Conservation (phyloP, 2,888 invertebrate genomes). For the Venusia cambrica region DNA sequence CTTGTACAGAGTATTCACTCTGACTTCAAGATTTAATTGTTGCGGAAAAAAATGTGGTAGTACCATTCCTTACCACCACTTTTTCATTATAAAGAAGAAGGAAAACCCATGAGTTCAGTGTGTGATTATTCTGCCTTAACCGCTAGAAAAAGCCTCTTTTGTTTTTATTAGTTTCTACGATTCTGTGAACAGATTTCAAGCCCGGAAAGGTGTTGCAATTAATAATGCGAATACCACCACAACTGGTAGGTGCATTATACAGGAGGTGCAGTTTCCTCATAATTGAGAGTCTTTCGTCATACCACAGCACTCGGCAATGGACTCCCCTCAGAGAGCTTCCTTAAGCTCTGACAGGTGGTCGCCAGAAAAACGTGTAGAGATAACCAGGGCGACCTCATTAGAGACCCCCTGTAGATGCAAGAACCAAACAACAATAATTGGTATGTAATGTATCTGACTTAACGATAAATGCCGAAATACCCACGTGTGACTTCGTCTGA, state of each 20-base stretch:
- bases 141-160: no score
- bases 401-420: slow-evolving; percentile 23
- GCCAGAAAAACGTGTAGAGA: slow-evolving; percentile 25
- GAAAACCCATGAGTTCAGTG: no score
- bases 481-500: slow-evolving; percentile 6
- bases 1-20: no score
- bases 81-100: no score
- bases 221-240: slow-evolving; percentile 4
- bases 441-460: slow-evolving; percentile 17
- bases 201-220: no score
- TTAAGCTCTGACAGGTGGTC: slow-evolving; percentile 15
- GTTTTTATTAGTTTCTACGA: no score
- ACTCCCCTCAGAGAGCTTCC: slow-evolving; percentile 16
- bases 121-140: no score
- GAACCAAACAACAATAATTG: slow-evolving; percentile 18
- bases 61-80: no score
- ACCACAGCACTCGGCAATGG: slow-evolving; percentile 5
- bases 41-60: no score
- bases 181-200: no score
- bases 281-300: slow-evolving; percentile 17
- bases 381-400: slow-evolving; percentile 23
- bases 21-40: no score
- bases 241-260: slow-evolving; percentile 9
- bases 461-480: slow-evolving; percentile 13
- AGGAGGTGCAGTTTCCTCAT: slow-evolving; percentile 14